Conservation (phyloP, 2,888 invertebrate genomes). For the Volucella inflata region DNA sequence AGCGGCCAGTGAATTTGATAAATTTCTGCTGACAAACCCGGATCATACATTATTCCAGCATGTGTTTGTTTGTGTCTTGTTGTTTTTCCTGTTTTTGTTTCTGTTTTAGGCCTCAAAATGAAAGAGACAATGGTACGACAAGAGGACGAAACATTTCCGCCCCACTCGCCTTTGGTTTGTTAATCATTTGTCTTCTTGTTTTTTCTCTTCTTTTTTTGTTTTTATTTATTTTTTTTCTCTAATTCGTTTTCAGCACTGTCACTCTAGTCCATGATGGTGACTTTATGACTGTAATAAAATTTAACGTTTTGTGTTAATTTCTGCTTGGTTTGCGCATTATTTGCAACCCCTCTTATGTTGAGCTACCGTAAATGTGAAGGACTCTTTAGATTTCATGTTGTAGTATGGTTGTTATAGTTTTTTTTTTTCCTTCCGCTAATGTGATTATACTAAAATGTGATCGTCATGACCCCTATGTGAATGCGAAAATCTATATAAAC, state of each 20-base stretch:
- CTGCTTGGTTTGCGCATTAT: slow-evolving; percentile 65
- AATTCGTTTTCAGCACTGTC: slow-evolving; percentile 53
- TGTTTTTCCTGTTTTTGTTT: slow-evolving; percentile 16
- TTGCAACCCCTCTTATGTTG: slow-evolving; percentile 13
- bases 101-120: slow-evolving; percentile 48
- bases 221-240: slow-evolving; percentile 37
- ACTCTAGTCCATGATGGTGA: slow-evolving; percentile 49
- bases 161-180: slow-evolving; percentile 64
- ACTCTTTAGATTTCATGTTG: neutral
- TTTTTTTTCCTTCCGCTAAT: too few relatives aligned
- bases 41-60: slow-evolving; percentile 36
- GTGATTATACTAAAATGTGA: too few relatives aligned
- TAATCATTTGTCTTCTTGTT: slow-evolving; percentile 69
- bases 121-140: slow-evolving; percentile 55
- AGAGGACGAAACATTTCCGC: slow-evolving; percentile 51
- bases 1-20: slow-evolving; percentile 71
- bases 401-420: too few relatives aligned
- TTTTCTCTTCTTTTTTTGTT: neutral
- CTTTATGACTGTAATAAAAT: slow-evolving; percentile 71
- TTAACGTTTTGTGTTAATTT: slow-evolving; percentile 73
- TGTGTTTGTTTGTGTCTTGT: slow-evolving; percentile 19
- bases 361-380: neutral
- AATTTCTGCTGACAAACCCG: slow-evolving; percentile 75
- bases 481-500: too few relatives aligned
- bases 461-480: too few relatives aligned